Base-by-base conservation (phyloP, 2,113 vertebrate species). In the Perccottus glenii region DNA sequence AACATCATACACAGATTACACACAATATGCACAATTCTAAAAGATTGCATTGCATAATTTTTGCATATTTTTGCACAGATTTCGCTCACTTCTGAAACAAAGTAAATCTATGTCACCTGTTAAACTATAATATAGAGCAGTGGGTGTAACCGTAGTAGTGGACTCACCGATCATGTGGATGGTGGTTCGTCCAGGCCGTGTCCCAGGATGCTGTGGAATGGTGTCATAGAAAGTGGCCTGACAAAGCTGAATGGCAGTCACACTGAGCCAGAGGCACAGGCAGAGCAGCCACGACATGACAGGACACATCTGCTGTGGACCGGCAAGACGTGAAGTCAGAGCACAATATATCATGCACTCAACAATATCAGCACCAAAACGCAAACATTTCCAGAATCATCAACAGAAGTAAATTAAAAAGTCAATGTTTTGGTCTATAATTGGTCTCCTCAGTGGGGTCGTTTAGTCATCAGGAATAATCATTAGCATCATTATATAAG, bases 261-360 rank as follows among this genome's bases (percentile, higher is more conserved):
- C 92, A 89, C 95, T 96, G 94, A 90, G 81, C 90, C 90, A 91
- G 74, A 97, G 95, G 94, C 94, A 95, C 93, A 97, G 91, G 92
- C 94, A 97, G 91, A 96, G 91, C 89, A 95, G 88, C 96, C 95
- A 96, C 92, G 95, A 96, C 96, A 96, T 98, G 90, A 96, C 94
- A 93, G 95, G 95, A 94, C 92, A 94, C 94, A 95, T 93, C 95
- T 96, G 95, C 94, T 82, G 6, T 64, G 61, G 65, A 84, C 52
- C 62, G 36, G 64, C 55, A 11, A 74, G 62, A 81, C 69, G 73
- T 67, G 72, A 47, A 88, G 87, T 92, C 86, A 93, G 84, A 15
- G 33, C 59, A 64, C 44, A 73, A 70, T n/a, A 65, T 75, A 84
- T 72, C 62, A 57, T 69, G 64, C 64, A 73, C 60, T 32, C 45